These are phyloP conservation scores for Acrocephalus scirpaceus DNA, from an alignment of 2,797 vertebrate genomes.

Conservation along the genomic window DNA sequence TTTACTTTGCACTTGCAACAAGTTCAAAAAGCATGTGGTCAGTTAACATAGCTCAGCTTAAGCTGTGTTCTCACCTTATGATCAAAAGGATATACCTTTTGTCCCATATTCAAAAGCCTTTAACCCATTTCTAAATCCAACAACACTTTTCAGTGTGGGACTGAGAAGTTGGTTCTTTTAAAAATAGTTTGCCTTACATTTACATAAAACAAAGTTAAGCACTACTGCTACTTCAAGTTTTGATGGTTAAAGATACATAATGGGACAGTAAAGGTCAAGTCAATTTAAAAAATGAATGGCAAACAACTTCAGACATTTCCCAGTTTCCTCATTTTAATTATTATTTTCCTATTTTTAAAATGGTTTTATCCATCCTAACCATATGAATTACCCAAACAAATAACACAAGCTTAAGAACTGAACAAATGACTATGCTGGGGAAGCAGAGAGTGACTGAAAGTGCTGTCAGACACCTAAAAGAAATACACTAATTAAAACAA, in stretches of 20 bases:
- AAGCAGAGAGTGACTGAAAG: not conserved
- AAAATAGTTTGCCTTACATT: not conserved
- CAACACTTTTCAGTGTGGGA: not conserved
- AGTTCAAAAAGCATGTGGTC: not conserved
- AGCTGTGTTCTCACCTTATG: not conserved
- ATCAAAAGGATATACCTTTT: not conserved
- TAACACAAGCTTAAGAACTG: not conserved
- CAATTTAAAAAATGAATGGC: not conserved
- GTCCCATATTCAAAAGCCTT: not conserved
- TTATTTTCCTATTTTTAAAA: not conserved
- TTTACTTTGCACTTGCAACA: not conserved
- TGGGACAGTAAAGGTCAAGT: not conserved
- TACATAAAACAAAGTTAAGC: not conserved
- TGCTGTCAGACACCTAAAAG: not conserved
- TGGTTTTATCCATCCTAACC: not conserved
- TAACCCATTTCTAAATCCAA: not conserved
- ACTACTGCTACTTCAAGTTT: not conserved
- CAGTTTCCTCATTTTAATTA: not conserved
- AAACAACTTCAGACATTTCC: not conserved
- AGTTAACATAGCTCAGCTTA: not conserved
- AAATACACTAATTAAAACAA: not conserved
- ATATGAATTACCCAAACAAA: not conserved
- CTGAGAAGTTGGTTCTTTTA: not conserved
- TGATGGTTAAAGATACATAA: not conserved
- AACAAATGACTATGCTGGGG: not conserved